Base-by-base conservation (phyloP, 2,797 vertebrate genomes). In the Chloroceryle amazona region DNA sequence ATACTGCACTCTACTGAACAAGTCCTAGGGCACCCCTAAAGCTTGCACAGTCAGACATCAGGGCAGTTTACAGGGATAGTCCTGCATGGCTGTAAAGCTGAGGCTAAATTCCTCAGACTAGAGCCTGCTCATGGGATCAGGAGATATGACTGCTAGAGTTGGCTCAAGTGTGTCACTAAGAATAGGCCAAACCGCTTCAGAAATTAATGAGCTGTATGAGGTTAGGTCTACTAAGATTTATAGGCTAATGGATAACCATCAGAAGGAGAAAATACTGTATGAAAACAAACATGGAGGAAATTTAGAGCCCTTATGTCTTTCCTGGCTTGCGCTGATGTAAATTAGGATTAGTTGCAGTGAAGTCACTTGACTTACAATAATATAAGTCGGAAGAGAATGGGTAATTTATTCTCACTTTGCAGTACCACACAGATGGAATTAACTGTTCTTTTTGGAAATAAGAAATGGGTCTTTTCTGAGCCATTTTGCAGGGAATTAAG, bases 121-220 rank as follows among this genome's bases (percentile, higher is more conserved):
- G 74, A 17, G 13, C 35, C 89, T 79, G 62, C 80, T 65, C 8
- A 0, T 79, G 81, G 68, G 54, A 89, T 89, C 96, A 86, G 89
- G 87, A 94, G 94, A 91, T 85, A 76, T 0, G 1, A 76, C 93
- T 96, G 96, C 96, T 82, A 81, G 74, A 94, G 83, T 10, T 90
- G 83, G 81, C 89, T 95, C 87, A 71, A 94, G 33, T 80, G 28
- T 72, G 67, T 76, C 7, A 47, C 88, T 91, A 90, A 89, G 94
- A 97, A 95, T 95, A 97, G 94, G 76, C 92, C 89, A 95, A 96
- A 72, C 75, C 87, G 95, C 95, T 98, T 97, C 90, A 97, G 95
- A 98, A 98, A 97, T 97, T 97, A 94, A 97, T 97, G 95, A 96
- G 86, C 95, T 89, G 52, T 83, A 94, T 79, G 88, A 90, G 63